Evolutionary conservation across 2,888 invertebrate genomes (phyloP), one percentile per base, ranked within the genome.

Genomic region (Drosophila pullipes): DNA sequence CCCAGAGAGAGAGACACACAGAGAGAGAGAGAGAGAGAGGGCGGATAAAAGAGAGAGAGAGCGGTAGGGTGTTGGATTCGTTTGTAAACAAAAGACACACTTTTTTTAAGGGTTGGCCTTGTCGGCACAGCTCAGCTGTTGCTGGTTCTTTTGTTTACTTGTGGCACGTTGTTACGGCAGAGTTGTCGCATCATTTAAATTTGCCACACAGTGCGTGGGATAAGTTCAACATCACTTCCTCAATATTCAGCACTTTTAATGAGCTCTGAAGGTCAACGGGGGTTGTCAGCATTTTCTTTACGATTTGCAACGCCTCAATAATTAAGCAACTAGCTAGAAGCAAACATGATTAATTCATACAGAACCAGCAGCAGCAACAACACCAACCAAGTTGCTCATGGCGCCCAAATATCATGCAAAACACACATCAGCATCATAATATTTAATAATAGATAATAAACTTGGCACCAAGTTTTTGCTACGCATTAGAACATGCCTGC

Each of bases 61-160:
- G 47, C 25, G 9, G 25, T 47, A 25, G 25, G 16, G 16, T 25
- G 16, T 47, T 25, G 47, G 25, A 13, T 9, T 62, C 72, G 62
- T 78, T 83, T 84, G 83, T 83, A 84, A 84, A 84, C 83, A 84
- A 84, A 77, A 61, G 74, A 31, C 69, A 63, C 62, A 63, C 65
- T 54, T 59, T 64, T 47, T 59, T 37, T 59, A 69, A 31, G 79
- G 79, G 79, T 79, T 79, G 79, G 69, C 80, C 80, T 79, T 76
- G 79, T 58, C 74, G 72, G 72, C 63, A 54, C 53, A 35, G 47
- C 59, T 53, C 79, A 79, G 78, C 78, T 79, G 80, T 78, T 78
- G 64, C 57, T 44, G 61, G 37, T 57, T 57, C 60, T 22, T 54
- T 79, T 79, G 80, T 79, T 79, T 79, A 79, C 76, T 58, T 57